Conservation (phyloP, 1,140 invertebrate genomes). For the Lasaia peninsularis region DNA sequence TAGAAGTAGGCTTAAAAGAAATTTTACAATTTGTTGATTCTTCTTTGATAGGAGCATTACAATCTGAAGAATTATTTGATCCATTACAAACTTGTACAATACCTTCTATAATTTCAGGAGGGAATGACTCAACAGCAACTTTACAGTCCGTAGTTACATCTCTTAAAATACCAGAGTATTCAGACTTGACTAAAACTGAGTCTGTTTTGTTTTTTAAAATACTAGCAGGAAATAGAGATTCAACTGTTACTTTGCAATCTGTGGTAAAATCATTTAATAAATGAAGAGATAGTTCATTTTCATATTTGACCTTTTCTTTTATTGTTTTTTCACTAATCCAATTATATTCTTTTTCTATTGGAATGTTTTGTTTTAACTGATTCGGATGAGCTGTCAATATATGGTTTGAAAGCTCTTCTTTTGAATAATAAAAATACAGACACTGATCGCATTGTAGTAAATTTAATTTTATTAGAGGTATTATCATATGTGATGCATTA, state of each 20-base stretch:
- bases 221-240: background rate
- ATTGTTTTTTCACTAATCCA: background rate
- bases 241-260: constrained; percentile 1
- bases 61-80: too few species aligned
- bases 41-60: too few species aligned
- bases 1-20: background rate
- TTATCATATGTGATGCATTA: constrained; percentile 48
- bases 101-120: too few species aligned
- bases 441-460: constrained; percentile 30
- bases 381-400: background rate
- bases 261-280: constrained; percentile 6
- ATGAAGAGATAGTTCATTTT: constrained; percentile 14
- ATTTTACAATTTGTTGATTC: background rate
- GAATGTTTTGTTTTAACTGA: constrained; percentile 4
- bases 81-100: too few species aligned
- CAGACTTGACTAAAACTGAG: too few species aligned
- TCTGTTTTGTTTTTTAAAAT: background rate
- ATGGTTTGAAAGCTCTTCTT: constrained; percentile 24
- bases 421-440: constrained; percentile 25
- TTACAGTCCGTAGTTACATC: constrained; percentile 26
- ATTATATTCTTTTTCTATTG: background rate
- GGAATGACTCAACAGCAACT: constrained; percentile 19
- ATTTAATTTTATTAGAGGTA: constrained; percentile 37
- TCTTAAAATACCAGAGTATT: background rate
- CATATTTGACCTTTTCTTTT: constrained; percentile 17